Percentiles rank a stretch among this genome's conserved stretches.
Evolutionary conservation across 1,140 invertebrate genomes (phyloP).

Genomic region (Notospermus geniculatus): DNA sequence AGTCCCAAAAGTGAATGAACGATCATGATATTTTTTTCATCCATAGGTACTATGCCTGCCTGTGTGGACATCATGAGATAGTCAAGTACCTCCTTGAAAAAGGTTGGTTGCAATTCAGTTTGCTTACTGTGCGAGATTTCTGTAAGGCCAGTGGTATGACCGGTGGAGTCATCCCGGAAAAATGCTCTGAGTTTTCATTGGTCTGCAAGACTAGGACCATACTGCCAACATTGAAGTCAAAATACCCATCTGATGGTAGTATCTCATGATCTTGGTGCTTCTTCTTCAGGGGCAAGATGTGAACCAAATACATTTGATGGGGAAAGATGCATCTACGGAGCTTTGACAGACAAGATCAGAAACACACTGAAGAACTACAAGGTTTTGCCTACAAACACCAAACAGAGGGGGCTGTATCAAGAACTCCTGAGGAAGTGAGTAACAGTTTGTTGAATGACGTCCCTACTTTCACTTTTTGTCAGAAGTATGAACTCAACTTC

Average conservation of each 20-base stretch:
- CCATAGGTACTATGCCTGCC: constrained; percentile 62
- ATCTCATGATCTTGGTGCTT: constrained; percentile 12
- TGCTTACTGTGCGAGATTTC: too few relatives aligned
- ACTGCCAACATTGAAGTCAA: too few relatives aligned
- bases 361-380: constrained; percentile 57
- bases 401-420: constrained; percentile 59
- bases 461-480: too few relatives aligned
- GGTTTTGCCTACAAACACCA: constrained; percentile 56
- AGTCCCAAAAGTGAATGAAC: too few relatives aligned
- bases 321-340: constrained; percentile 63
- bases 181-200: too few relatives aligned
- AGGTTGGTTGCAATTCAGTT: constrained; percentile 50
- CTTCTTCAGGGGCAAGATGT: constrained; percentile 57
- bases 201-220: too few relatives aligned
- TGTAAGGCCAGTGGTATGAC: too few relatives aligned
- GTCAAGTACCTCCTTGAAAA: constrained; percentile 60
- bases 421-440: constrained; percentile 60
- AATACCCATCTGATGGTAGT: too few relatives aligned
- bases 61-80: constrained; percentile 61
- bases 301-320: constrained; percentile 65
- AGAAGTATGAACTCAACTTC: too few relatives aligned
- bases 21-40: constrained; percentile 11
- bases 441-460: background rate
- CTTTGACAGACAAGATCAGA: constrained; percentile 60
- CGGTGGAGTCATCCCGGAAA: too few relatives aligned